Percentiles rank a stretch among this genome's conserved stretches.
Evolutionary conservation across 2,888 invertebrate genomes (phyloP).

Genomic region (Temnothorax unifasciatus): DNA sequence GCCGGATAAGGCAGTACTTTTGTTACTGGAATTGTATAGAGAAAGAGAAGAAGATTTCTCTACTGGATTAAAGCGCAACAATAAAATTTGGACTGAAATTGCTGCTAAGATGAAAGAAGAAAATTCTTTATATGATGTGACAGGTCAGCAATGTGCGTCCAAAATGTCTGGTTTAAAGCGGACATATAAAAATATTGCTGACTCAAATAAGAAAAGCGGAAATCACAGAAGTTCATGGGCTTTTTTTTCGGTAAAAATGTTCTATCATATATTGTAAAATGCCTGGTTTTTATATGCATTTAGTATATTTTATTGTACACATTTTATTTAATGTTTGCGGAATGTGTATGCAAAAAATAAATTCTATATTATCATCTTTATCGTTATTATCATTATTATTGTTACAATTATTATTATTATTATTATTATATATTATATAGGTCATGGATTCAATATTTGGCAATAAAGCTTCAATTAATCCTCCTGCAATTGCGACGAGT

Average conservation of each 20-base stretch:
- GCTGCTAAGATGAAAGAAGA: neutral
- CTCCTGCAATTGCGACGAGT: neutral
- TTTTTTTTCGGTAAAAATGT: conserved; percentile 19
- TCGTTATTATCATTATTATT: no score
- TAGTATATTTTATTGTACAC: conserved; percentile 1
- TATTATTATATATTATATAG: neutral
- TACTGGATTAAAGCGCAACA: neutral
- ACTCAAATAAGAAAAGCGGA: conserved; percentile 10
- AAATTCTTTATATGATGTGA: neutral
- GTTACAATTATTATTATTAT: neutral
- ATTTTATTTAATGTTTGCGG: neutral
- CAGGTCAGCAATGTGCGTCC: neutral
- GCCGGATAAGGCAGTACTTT: conserved; percentile 21
- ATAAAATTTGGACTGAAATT: conserved; percentile 25
- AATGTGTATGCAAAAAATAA: neutral
- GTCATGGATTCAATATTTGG: conserved; percentile 8
- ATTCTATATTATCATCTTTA: neutral
- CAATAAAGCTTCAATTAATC: neutral
- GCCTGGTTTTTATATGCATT: neutral
- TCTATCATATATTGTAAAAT: conserved; percentile 7
- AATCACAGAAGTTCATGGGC: neutral
- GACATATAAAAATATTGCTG: conserved; percentile 16
- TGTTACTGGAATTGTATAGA: conserved; percentile 13
- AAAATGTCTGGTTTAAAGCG: conserved; percentile 23
- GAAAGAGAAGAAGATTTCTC: conserved; percentile 15